These are phyloP conservation scores for Mactra quadrangularis DNA, from an alignment of 1,140 invertebrate species.

Conservation along the genomic window DNA sequence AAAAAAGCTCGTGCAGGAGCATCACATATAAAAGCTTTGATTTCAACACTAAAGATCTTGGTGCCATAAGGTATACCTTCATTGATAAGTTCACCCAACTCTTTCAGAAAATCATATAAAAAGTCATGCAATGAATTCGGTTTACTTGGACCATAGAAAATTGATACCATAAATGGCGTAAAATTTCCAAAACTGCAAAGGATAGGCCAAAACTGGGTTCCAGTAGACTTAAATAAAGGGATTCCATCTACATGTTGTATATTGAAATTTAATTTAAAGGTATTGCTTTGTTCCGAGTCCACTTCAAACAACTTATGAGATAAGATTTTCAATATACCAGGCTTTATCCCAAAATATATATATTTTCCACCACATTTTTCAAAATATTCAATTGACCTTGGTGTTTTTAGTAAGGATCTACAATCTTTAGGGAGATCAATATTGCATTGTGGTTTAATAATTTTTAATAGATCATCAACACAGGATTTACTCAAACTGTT, in stretches of 20 bases:
- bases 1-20: conserved; percentile 82
- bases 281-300: background rate
- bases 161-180: conserved; percentile 67
- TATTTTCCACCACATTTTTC: conserved; percentile 41
- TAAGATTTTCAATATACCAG: conserved; percentile 1
- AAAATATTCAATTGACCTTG: background rate
- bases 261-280: conserved; percentile 47
- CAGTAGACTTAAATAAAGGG: conserved; percentile 64
- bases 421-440: conserved; percentile 23
- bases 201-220: conserved; percentile 73
- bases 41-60: conserved; percentile 60
- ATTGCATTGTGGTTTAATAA: conserved; percentile 14
- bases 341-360: conserved; percentile 24
- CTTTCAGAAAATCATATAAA: conserved; percentile 75
- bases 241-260: conserved; percentile 69
- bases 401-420: conserved; percentile 12
- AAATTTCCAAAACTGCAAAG: conserved; percentile 64
- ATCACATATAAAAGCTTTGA: conserved; percentile 78
- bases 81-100: conserved; percentile 59
- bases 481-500: background rate
- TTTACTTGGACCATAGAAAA: conserved; percentile 77
- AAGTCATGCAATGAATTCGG: conserved; percentile 70
- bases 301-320: background rate
- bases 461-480: conserved; percentile 5
- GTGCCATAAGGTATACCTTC: conserved; percentile 68